Evolutionary conservation across 2,888 invertebrate genomes (phyloP), one percentile per base, ranked within the genome.

Genomic region (Drosophila macrospina): DNA sequence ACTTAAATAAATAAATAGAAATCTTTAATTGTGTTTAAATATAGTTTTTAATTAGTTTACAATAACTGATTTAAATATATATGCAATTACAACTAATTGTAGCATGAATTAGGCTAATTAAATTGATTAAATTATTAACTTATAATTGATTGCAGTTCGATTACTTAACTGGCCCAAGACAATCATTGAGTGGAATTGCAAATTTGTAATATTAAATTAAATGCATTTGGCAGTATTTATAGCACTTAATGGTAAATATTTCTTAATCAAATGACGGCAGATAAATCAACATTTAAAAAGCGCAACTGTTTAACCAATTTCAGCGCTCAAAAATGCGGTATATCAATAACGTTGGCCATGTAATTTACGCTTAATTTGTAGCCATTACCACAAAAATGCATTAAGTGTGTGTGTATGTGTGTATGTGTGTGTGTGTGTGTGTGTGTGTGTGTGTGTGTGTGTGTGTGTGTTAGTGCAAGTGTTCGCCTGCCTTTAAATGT

Each of bases 351-450:
- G 47, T 15, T 39, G 80, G 66, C 69, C 67, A 62, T 80, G 88
- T 80, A 88, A 84, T 88, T 88, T 84, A 69, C 86, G 83, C 88
- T 88, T 88, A 84, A 84, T 84, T 83, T 88, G 83, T 78, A 72
- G 74, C 75, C 88, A 83, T 86, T 88, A 88, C 83, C 83, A 83
- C 83, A 83, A 78, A 83, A 83, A 86, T 88, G 83, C 80, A 88
- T 83, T 83, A 86, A 78, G 60, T 72, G 67, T 64, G 55, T 30
- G 39, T 54, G 52, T 42, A 34, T 45, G 39, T 15, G 37, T 16
- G 26, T 24, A 28, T 16, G 56, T 11, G 37, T 26, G 28, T 16
- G 32, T n/a, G 32, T 39, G 45, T 15, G 54, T 28, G 34, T 36
- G 52, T 45, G 36, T 42, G 47, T 7, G 41, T 48, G 42, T 69